These are phyloP conservation scores for Ophioninae sp. DNA, from an alignment of 2,888 invertebrate species.

Conservation along the genomic window DNA sequence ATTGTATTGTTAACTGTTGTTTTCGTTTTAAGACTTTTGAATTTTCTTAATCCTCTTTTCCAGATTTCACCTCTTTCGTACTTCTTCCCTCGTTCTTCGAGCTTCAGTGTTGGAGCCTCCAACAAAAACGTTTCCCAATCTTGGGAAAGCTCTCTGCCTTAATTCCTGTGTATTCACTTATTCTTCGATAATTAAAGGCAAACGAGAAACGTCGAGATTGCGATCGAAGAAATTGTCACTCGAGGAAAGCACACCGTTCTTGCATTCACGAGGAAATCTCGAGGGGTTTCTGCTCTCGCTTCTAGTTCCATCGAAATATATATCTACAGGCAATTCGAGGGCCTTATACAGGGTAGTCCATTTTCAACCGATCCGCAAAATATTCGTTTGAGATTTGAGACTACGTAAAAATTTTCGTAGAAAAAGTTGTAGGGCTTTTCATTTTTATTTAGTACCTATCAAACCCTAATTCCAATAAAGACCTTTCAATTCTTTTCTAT, in stretches of 20 bases:
- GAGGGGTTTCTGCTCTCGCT: not conserved
- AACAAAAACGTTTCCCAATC: not conserved
- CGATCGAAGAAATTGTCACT: not conserved
- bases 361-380: not conserved
- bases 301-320: not conserved
- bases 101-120: not conserved
- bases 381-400: not conserved
- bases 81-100: not conserved
- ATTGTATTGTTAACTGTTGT: no score
- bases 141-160: not conserved
- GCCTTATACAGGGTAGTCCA: not conserved
- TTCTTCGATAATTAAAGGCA: constrained; percentile 2
- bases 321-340: not conserved
- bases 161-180: not conserved
- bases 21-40: no score
- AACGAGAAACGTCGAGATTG: not conserved
- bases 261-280: not conserved
- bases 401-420: constrained; percentile 15
- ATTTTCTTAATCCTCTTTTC: no score
- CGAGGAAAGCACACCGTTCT: not conserved
- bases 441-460: no score
- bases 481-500: no score
- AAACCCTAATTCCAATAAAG: no score
- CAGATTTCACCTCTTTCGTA: not conserved
- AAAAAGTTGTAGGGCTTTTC: no score